phyloP scores from a whole-genome alignment of 1,140 invertebrate species.

The Epicauta chinensis region DNA sequence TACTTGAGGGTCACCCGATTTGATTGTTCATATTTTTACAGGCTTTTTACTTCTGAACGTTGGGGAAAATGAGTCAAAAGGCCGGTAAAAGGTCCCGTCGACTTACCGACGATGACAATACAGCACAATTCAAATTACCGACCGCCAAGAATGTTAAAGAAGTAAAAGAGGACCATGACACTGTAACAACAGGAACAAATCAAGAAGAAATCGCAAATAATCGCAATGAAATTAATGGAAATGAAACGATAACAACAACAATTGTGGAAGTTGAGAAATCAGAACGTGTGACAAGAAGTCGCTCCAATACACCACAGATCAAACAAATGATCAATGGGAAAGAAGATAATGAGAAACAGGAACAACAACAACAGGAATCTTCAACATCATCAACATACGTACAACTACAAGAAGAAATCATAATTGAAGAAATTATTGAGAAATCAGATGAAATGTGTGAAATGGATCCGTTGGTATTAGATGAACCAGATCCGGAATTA shows the following conservation, averaged over 20 bases:
- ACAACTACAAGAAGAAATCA: background rate
- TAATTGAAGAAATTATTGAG: constrained; percentile 1
- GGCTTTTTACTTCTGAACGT: too few species aligned
- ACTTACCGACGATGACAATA: constrained; percentile 5
- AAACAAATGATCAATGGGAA: constrained; percentile 11
- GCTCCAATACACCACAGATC: constrained; percentile 19
- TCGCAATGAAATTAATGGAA: background rate
- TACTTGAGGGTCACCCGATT: too few species aligned
- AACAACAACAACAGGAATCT: background rate
- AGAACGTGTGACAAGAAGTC: constrained; percentile 7
- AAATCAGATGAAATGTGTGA: constrained; percentile 16
- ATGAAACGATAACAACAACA: constrained; percentile 2
- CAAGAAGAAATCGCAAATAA: too few species aligned
- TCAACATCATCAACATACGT: background rate
- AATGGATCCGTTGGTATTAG: constrained; percentile 35
- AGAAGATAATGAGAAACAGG: background rate
- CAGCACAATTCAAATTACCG: constrained; percentile 2
- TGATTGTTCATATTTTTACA: too few species aligned
- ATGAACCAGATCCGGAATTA: constrained; percentile 37
- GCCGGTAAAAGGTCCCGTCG: constrained; percentile 5
- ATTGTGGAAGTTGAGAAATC: background rate
- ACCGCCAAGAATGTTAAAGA: background rate
- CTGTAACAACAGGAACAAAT: background rate
- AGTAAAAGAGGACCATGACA: background rate
- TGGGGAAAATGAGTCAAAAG: constrained; percentile 9